Conservation (phyloP, 2,888 invertebrate genomes). For the Nebria salina region DNA sequence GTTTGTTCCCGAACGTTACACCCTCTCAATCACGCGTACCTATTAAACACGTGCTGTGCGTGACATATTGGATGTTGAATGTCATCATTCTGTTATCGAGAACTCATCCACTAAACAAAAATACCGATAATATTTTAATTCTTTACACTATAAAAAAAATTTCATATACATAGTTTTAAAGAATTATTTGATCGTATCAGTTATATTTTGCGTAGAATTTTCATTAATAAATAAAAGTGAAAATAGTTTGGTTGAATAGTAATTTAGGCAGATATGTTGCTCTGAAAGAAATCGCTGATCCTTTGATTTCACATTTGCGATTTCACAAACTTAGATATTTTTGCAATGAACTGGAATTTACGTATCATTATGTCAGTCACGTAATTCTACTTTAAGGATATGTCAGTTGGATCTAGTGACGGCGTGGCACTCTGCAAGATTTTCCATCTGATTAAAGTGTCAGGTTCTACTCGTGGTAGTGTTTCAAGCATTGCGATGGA, state of each 20-base stretch:
- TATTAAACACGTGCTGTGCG: constrained; percentile 14
- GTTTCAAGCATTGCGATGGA: constrained; percentile 18
- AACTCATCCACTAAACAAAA: not conserved
- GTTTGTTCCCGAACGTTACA: constrained; percentile 30
- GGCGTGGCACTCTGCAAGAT: constrained; percentile 27
- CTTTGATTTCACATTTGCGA: not conserved
- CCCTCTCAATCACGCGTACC: constrained; percentile 24
- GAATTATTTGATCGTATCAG: too few relatives aligned
- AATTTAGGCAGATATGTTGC: not conserved
- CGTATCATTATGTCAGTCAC: constrained; percentile 36
- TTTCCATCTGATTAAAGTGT: constrained; percentile 43
- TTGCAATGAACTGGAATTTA: constrained; percentile 12
- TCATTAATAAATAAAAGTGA: too few relatives aligned
- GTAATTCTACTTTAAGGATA: constrained; percentile 41
- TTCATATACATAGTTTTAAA: too few relatives aligned
- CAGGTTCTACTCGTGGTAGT: constrained; percentile 26
- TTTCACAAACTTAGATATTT: not conserved
- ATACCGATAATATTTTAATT: too few relatives aligned
- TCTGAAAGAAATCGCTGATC: not conserved
- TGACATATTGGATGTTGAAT: constrained; percentile 15
- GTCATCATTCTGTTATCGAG: not conserved
- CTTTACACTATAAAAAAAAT: too few relatives aligned
- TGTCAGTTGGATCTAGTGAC: constrained; percentile 30
- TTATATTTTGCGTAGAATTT: too few relatives aligned
- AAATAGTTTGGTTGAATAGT: not conserved